Conservation (phyloP, 2,797 vertebrate genomes). For the Myotis findleyi region DNA sequence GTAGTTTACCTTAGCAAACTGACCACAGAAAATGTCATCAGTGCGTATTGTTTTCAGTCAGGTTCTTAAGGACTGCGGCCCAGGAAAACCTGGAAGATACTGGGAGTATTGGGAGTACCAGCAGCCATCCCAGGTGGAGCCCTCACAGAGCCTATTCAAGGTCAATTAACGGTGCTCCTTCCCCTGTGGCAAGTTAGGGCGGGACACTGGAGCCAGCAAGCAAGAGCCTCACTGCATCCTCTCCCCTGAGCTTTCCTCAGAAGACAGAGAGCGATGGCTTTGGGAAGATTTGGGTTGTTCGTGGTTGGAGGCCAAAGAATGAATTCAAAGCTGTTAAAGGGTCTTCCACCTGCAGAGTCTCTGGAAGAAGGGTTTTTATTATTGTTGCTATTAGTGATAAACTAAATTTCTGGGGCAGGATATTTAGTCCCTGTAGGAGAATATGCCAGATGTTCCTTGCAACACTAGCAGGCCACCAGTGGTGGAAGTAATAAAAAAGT, state of each 20-base stretch:
- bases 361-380: conserved; percentile 27
- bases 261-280: background rate
- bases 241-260: background rate
- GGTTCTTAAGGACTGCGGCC: background rate
- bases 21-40: conserved; percentile 89
- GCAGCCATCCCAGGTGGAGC: background rate
- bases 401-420: background rate
- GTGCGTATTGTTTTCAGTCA: conserved; percentile 71
- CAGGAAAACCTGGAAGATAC: background rate
- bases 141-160: background rate
- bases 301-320: background rate
- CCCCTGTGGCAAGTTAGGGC: background rate
- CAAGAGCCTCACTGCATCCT: background rate
- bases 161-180: background rate
- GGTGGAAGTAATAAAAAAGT: background rate
- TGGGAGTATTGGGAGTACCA: background rate
- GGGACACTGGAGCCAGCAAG: background rate
- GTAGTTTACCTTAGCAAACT: conserved; percentile 87
- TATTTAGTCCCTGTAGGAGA: conserved; percentile 9
- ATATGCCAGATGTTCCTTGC: background rate
- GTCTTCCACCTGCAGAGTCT: background rate
- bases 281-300: background rate
- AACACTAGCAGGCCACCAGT: background rate
- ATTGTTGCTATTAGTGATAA: background rate
- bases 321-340: background rate